Evolutionary conservation across 1,140 invertebrate species (phyloP).

Genomic region (Agrilus planipennis): DNA sequence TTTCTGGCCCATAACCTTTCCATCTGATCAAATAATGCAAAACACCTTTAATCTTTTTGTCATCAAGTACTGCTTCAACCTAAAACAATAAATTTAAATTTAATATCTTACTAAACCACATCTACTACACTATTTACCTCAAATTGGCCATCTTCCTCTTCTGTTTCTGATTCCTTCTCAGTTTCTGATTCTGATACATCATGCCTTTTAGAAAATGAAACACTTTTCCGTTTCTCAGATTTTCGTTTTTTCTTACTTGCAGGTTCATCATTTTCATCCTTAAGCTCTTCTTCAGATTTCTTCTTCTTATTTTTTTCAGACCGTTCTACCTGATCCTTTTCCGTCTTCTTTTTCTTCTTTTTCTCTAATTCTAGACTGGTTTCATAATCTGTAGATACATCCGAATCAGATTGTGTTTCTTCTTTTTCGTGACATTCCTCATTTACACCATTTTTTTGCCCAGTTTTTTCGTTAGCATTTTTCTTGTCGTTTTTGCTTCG

Average conservation of each 20-base stretch:
- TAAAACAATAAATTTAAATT: slow-evolving; percentile 22
- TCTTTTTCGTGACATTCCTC: too few relatives aligned
- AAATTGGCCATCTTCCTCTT: slow-evolving; percentile 10
- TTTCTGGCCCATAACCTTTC: slow-evolving; percentile 62
- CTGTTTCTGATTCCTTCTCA: slow-evolving; percentile 4
- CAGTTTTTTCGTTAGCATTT: too few relatives aligned
- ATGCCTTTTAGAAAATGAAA: neutral
- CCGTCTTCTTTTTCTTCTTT: neutral
- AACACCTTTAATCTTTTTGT: slow-evolving; percentile 53
- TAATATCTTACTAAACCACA: neutral
- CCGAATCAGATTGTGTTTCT: too few relatives aligned
- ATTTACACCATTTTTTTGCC: too few relatives aligned
- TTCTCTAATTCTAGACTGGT: neutral
- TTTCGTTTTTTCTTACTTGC: neutral
- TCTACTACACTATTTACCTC: slow-evolving; percentile 7
- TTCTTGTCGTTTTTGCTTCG: too few relatives aligned
- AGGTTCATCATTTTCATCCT: neutral
- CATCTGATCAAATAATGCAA: slow-evolving; percentile 66
- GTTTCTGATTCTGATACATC: slow-evolving; percentile 5
- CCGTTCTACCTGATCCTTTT: slow-evolving; percentile 2
- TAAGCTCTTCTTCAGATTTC: slow-evolving; percentile 2
- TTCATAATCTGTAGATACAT: too few relatives aligned
- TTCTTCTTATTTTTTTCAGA: slow-evolving; percentile 4
- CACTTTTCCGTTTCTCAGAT: neutral
- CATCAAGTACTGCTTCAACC: slow-evolving; percentile 58